Conservation (phyloP, 92 coral and sea anemone genomes). For the Desmophyllum pertusum region DNA sequence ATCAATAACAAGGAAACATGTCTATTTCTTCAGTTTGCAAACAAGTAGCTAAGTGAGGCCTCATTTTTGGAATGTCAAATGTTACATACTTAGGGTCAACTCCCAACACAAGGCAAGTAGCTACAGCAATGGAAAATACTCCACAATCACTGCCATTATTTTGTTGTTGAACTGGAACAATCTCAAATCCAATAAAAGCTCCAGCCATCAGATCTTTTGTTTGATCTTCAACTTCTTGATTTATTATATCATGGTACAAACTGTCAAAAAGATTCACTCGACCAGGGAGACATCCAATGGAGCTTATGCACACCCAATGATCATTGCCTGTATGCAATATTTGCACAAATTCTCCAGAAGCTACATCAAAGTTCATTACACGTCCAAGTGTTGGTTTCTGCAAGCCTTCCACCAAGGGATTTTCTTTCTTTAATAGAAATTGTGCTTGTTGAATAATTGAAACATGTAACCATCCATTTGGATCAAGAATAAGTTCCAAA, state of each 20-base stretch:
- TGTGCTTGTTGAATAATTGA: constrained; percentile 62
- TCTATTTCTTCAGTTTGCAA: constrained; percentile 44
- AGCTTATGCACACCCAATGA: constrained; percentile 65
- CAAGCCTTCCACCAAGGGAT: constrained; percentile 60
- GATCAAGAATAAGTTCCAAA: constrained; percentile 37
- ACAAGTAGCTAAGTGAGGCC: constrained; percentile 66
- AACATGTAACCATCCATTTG: constrained; percentile 54
- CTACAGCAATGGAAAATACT: constrained; percentile 73
- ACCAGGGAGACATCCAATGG: constrained; percentile 68
- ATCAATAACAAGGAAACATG: constrained; percentile 31
- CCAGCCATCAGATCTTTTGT: constrained; percentile 53
- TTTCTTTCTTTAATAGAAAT: constrained; percentile 45
- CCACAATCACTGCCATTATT: constrained; percentile 70
- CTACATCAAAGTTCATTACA: constrained; percentile 51
- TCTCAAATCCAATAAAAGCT: constrained; percentile 17
- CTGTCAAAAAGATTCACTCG: constrained; percentile 67
- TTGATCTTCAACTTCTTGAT: constrained; percentile 61
- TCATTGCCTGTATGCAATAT: constrained; percentile 57
- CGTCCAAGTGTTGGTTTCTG: constrained; percentile 65
- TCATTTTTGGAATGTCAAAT: constrained; percentile 63
- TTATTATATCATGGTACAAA: constrained; percentile 59
- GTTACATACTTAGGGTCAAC: constrained; percentile 42
- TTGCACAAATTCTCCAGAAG: constrained; percentile 62
- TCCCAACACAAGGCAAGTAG: constrained; percentile 55
- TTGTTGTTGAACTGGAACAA: constrained; percentile 72